Percentiles rank a stretch among this genome's conserved stretches.
Conservation (phyloP, 2,113 vertebrate genomes). For the Ardeotis arabs region DNA sequence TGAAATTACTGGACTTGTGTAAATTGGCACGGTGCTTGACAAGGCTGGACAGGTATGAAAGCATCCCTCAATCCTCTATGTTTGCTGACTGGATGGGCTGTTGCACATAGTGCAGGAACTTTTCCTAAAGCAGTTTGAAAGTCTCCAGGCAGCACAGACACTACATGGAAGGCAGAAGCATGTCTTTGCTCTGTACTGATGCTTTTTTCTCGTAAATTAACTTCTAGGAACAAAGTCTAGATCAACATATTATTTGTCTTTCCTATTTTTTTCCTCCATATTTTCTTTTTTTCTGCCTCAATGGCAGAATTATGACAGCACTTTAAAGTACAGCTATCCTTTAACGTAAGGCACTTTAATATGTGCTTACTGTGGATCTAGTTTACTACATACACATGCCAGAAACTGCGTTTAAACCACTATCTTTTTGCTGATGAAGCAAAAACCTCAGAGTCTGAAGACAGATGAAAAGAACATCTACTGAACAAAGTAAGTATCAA, state of each 20-base stretch:
- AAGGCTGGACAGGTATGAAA: neutral
- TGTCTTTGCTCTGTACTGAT: neutral
- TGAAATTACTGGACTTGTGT: neutral
- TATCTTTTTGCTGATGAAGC: neutral
- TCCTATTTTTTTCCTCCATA: neutral
- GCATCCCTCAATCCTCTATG: neutral
- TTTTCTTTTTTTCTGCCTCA: neutral
- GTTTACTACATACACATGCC: neutral
- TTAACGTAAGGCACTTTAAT: neutral
- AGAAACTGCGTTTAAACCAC: neutral
- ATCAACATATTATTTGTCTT: neutral
- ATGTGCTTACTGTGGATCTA: neutral
- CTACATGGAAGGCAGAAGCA: neutral
- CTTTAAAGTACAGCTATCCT: neutral
- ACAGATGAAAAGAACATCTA: neutral
- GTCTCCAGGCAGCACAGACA: neutral
- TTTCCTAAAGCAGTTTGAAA: neutral
- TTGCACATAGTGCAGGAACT: neutral
- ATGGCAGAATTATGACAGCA: neutral
- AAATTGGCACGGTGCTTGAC: neutral
- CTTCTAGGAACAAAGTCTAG: neutral
- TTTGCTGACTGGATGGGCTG: neutral
- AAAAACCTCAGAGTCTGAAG: neutral
- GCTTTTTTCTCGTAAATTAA: neutral
- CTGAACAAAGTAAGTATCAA: slow-evolving; percentile 4